Percentiles rank a stretch among this genome's conserved stretches.
phyloP scores from a whole-genome alignment of 2,113 vertebrate species.

The Turnix velox region DNA sequence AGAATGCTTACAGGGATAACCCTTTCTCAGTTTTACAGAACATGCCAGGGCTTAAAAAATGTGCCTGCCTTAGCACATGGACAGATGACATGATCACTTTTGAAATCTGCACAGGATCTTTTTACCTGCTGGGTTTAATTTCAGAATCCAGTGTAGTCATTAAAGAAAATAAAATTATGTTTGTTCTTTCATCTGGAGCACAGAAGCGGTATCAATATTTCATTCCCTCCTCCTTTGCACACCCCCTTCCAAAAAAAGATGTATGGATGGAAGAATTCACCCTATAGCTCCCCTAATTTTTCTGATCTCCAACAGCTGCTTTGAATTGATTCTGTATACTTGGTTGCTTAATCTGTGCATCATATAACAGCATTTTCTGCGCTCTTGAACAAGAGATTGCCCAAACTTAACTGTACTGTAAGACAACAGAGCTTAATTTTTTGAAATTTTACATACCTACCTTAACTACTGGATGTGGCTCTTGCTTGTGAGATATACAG shows the following conservation, averaged over 20 bases:
- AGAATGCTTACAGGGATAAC: conserved; percentile 30
- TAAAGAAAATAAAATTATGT: conserved; percentile 56
- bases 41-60: conserved; percentile 20
- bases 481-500: not conserved
- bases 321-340: conserved; percentile 18
- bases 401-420: no score
- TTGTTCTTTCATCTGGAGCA: conserved; percentile 37
- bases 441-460: not conserved
- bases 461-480: not conserved
- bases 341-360: conserved; percentile 8
- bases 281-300: not conserved
- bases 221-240: conserved; percentile 52
- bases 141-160: conserved; percentile 36
- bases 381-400: not conserved
- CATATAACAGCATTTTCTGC: not conserved
- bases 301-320: conserved; percentile 41
- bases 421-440: no score
- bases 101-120: conserved; percentile 62
- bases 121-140: conserved; percentile 51
- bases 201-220: conserved; percentile 34
- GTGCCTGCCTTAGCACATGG: conserved; percentile 47
- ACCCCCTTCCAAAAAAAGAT: not conserved
- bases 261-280: not conserved
- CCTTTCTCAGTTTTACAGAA: conserved; percentile 20
- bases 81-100: conserved; percentile 48